Percentiles rank a stretch among this genome's conserved stretches.
Conservation (phyloP, 2,113 vertebrate species). For the Todiramphus chloris region DNA sequence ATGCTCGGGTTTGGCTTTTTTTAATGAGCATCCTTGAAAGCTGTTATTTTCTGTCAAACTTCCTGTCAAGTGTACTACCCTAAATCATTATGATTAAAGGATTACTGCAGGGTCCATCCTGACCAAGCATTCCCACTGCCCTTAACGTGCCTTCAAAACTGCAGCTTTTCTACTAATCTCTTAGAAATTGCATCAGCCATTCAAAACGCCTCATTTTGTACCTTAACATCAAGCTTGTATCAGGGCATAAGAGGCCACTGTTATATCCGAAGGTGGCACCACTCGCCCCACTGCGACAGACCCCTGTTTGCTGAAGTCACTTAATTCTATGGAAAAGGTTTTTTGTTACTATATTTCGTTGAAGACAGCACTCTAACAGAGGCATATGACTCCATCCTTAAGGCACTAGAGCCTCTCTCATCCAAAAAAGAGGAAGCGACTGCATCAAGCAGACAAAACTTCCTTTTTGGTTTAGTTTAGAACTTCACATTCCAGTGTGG, state of each 20-base stretch:
- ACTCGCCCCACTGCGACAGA: neutral
- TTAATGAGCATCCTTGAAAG: neutral
- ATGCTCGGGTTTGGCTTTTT: neutral
- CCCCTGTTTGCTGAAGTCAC: no score
- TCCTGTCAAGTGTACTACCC: neutral
- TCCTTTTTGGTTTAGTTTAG: neutral
- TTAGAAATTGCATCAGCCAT: neutral
- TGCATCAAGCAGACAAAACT: rapidly evolving
- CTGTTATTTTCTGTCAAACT: neutral
- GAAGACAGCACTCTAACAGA: neutral
- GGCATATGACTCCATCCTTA: neutral
- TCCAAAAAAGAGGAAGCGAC: neutral
- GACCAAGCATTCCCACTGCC: neutral
- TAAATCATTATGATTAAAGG: neutral
- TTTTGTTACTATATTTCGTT: neutral
- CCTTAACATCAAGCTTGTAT: neutral
- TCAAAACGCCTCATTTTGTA: neutral
- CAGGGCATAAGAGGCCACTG: neutral
- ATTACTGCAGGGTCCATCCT: neutral
- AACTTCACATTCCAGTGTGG: rapidly evolving
- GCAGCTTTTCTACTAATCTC: neutral
- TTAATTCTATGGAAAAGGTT: neutral
- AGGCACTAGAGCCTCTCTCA: neutral
- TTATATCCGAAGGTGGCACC: neutral
- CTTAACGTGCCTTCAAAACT: neutral